Evolutionary conservation across 2,888 invertebrate species (phyloP).

Genomic region (Philereme transversata): DNA sequence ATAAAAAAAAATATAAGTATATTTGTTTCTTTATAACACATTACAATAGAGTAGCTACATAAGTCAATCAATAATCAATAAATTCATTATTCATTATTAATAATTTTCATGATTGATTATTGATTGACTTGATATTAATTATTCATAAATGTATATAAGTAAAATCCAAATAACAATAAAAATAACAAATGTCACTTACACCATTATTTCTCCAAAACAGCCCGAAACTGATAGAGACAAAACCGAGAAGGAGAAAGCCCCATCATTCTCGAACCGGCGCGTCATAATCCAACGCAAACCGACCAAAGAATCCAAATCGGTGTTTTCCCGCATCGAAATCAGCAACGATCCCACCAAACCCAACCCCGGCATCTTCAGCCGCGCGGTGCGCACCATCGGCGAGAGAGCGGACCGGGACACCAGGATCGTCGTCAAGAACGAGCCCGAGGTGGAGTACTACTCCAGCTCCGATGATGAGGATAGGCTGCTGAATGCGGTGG

Average conservation of each 20-base stretch:
- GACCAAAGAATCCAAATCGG: constrained; percentile 53
- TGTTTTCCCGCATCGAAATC: constrained; percentile 57
- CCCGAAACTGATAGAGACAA: constrained; percentile 39
- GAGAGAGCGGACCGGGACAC: background rate
- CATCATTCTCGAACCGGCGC: constrained; percentile 60
- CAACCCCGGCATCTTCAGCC: constrained; percentile 68
- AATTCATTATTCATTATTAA: no score
- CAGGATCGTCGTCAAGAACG: constrained; percentile 46
- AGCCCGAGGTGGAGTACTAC: constrained; percentile 60
- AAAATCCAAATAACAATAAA: no score
- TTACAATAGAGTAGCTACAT: no score
- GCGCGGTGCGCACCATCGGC: constrained; percentile 60
- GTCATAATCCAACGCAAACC: constrained; percentile 67
- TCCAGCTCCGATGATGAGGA: constrained; percentile 61
- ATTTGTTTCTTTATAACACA: no score
- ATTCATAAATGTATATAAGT: no score
- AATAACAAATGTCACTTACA: background rate
- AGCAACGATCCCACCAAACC: constrained; percentile 58
- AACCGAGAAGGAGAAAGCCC: constrained; percentile 34
- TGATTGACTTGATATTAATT: no score
- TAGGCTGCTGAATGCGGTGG: constrained; percentile 39
- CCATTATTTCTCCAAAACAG: constrained; percentile 27
- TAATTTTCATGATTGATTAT: no score
- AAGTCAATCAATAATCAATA: no score
- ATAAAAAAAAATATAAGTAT: no score